Base-by-base conservation (phyloP, 2,797 vertebrate species). In the Corythornis leucogaster region DNA sequence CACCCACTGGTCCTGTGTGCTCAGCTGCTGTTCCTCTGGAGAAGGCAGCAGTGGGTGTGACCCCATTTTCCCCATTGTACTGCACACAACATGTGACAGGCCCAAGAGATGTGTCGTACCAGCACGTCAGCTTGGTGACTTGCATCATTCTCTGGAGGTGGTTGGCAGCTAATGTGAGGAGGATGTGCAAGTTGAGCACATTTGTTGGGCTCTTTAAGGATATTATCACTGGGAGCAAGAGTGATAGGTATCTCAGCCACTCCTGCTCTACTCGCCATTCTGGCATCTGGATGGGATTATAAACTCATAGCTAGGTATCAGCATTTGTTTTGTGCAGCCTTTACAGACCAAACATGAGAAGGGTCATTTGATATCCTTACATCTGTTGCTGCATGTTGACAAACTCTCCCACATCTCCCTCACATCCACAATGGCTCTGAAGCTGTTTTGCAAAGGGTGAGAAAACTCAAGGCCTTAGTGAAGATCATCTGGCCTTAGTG, bases 181-280 rank as follows among this genome's bases (percentile, higher is more conserved):
- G 43, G 55, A 48, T 26, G 51, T 58, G 33, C 1, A 2, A 63
- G 57, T 42, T 0, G 1, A 53, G 38, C 2, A 1, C 9, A 1
- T 33, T 59, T 26, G 18, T 62, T 35, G 54, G 59, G 88, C 68
- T 77, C 33, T 70, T 91, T 16, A 42, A 35, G 82, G 79, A 18
- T 45, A 8, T 80, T 30, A 64, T 45, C 79, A 62, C 26, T 67
- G 70, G 82, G 31, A 93, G 73, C 40, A 51, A 46, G 55, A n/a
- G 81, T 83, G 86, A 90, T 85, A 55, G 31, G 20, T 74, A 89
- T 89, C 89, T 92, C 24, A 9, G 46, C 46, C 0, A 1, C 76
- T 87, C 85, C 82, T 31, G 76, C 74, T 66, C 73, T 78, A 83
- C 82, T 87, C 80, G 93, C 85, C 3, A 0, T 57, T 87, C 91